A percentile compares a stretch with the other conserved stretches of the same genome.
Evolutionary conservation across 2,888 invertebrate species (phyloP).

Genomic region (Latrodectus hesperus): DNA sequence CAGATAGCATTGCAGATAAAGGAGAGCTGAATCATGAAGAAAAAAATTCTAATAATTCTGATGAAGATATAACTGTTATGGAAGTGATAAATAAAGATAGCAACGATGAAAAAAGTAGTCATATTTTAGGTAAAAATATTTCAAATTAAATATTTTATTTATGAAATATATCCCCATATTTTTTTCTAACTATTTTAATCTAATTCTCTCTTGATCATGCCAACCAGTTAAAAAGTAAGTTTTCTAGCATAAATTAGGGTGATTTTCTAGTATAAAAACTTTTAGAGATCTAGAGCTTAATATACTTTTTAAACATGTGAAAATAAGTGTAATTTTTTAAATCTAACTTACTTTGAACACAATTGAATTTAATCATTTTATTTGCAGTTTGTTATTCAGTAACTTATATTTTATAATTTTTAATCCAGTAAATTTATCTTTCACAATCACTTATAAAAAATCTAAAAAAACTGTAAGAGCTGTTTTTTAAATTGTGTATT

Average conservation of each 20-base stretch:
- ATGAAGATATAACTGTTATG: conserved; percentile 50
- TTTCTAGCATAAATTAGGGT: background rate
- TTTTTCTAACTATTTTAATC: background rate
- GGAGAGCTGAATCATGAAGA: conserved; percentile 5
- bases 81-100: conserved; percentile 17
- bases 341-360: too few species aligned
- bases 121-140: conserved; percentile 34
- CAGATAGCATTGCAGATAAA: conserved; percentile 15
- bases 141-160: background rate
- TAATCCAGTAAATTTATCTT: too few species aligned
- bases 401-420: too few species aligned
- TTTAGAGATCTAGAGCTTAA: too few species aligned
- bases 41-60: conserved; percentile 43
- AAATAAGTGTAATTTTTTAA: too few species aligned
- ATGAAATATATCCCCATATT: background rate
- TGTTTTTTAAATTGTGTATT: too few species aligned
- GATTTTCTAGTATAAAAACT: background rate
- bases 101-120: conserved; percentile 38
- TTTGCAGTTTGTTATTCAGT: too few species aligned
- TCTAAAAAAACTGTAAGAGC: too few species aligned
- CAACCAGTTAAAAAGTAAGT: conserved; percentile 41
- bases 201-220: conserved; percentile 31
- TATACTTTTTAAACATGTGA: too few species aligned
- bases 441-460: too few species aligned
- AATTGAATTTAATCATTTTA: too few species aligned